Conservation (phyloP, 35 echinoderm and acorn worm genomes). For the Ophiothrix spiculata region DNA sequence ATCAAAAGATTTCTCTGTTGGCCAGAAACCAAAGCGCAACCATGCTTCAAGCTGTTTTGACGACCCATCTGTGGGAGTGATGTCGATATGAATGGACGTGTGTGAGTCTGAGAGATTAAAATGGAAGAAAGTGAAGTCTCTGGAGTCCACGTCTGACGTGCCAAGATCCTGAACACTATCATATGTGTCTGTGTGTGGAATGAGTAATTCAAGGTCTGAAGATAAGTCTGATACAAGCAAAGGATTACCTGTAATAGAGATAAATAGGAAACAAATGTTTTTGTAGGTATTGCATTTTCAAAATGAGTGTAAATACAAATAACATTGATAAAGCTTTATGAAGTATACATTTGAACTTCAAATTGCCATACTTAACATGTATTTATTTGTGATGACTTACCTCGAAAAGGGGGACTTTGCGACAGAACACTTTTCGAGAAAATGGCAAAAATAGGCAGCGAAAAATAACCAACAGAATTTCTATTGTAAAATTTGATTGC, state of each 20-base stretch:
- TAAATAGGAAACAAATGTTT: too few relatives aligned
- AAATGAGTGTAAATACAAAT: too few relatives aligned
- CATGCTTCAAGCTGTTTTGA: conserved; percentile 28
- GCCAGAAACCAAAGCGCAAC: conserved; percentile 72
- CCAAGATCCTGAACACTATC: conserved; percentile 49
- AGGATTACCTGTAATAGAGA: conserved; percentile 47
- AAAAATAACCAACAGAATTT: too few relatives aligned
- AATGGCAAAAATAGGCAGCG: too few relatives aligned
- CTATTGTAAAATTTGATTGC: too few relatives aligned
- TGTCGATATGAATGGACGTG: conserved; percentile 77
- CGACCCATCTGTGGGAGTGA: conserved; percentile 22
- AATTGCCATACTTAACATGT: too few relatives aligned
- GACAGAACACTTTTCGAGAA: too few relatives aligned
- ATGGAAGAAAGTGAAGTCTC: conserved; percentile 23
- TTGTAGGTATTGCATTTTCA: too few relatives aligned
- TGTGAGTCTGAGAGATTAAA: conserved; percentile 62
- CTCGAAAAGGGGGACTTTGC: too few relatives aligned
- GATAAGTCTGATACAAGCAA: conserved; percentile 36
- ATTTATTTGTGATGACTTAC: too few relatives aligned
- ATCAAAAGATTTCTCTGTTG: conserved; percentile 44
- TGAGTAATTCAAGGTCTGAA: conserved; percentile 56
- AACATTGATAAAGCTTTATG: too few relatives aligned
- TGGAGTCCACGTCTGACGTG: conserved; percentile 12
- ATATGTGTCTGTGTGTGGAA: conserved; percentile 42
- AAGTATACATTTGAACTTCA: too few relatives aligned